Percentiles rank a stretch among this genome's conserved stretches.
phyloP scores from a whole-genome alignment of 2,113 vertebrate genomes.

The Oryzias javanicus region DNA sequence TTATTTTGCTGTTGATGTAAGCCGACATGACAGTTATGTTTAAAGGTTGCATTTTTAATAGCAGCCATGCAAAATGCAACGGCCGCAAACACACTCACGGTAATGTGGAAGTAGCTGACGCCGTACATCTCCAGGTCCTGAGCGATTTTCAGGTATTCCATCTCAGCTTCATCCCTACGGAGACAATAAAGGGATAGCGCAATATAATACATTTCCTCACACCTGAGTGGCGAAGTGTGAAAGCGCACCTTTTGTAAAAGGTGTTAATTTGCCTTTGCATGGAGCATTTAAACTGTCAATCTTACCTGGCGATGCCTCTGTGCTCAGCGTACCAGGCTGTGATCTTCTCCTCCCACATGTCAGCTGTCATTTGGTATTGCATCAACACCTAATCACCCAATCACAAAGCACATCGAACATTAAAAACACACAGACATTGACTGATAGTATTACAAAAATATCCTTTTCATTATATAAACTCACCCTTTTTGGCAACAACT shows the following conservation, averaged over 20 bases:
- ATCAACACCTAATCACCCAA: slow-evolving; percentile 81
- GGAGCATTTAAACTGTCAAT: slow-evolving; percentile 6
- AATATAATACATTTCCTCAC: neutral
- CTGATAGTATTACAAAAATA: neutral
- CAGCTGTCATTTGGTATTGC: slow-evolving; percentile 93
- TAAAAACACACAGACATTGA: neutral
- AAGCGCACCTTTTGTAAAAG: neutral
- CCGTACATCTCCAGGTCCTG: slow-evolving; percentile 95
- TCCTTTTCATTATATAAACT: slow-evolving; percentile 41
- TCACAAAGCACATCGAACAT: neutral
- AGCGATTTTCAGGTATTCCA: slow-evolving; percentile 93
- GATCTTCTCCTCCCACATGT: slow-evolving; percentile 97
- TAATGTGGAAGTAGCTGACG: slow-evolving; percentile 90
- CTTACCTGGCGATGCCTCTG: slow-evolving; percentile 89
- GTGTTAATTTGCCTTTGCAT: slow-evolving; percentile 4
- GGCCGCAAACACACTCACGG: slow-evolving; percentile 74
- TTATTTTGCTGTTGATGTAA: slow-evolving; percentile 84
- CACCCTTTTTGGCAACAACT: slow-evolving; percentile 87
- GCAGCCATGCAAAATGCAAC: neutral
- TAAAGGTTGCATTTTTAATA: neutral
- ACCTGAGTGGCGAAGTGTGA: neutral
- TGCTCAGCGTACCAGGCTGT: slow-evolving; percentile 93
- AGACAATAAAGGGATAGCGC: slow-evolving; percentile 1
- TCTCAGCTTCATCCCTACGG: slow-evolving; percentile 90
- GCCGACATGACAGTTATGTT: neutral